These are phyloP conservation scores for Peromyscus melanophrys DNA, from an alignment of 2,797 vertebrate genomes.

Conservation along the genomic window DNA sequence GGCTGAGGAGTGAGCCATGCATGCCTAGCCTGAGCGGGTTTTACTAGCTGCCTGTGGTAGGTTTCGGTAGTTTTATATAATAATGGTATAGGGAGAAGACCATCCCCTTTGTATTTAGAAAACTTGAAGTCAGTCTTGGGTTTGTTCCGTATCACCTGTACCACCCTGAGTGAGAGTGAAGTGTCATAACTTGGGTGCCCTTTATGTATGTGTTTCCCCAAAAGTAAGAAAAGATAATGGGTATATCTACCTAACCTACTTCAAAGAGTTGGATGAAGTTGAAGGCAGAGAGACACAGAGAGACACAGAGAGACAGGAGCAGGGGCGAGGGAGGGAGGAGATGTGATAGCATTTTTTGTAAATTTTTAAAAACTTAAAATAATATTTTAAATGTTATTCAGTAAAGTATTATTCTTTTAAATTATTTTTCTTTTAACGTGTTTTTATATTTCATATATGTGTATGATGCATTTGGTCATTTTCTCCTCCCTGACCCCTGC, in stretches of 20 bases:
- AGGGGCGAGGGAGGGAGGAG: background rate
- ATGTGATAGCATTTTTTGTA: slow-evolving; percentile 29
- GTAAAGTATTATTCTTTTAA: slow-evolving; percentile 42
- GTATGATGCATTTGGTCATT: background rate
- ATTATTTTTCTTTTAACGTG: background rate
- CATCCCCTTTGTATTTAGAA: slow-evolving; percentile 46
- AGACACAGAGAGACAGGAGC: background rate
- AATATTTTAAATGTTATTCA: slow-evolving; percentile 23
- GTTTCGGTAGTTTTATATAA: slow-evolving; percentile 68
- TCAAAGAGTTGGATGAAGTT: background rate
- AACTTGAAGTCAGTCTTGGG: slow-evolving; percentile 57
- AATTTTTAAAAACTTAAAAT: background rate
- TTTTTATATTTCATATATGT: background rate
- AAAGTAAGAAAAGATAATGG: slow-evolving; percentile 1
- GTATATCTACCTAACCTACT: background rate
- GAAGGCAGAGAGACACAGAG: background rate
- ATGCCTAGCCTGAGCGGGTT: slow-evolving; percentile 46
- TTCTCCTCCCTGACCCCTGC: background rate
- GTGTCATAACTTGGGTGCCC: slow-evolving; percentile 8
- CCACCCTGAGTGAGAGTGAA: slow-evolving; percentile 23
- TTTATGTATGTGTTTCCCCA: background rate
- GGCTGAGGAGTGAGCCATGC: background rate
- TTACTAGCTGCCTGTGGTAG: slow-evolving; percentile 20
- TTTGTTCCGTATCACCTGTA: slow-evolving; percentile 29
- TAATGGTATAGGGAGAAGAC: slow-evolving; percentile 8